Evolutionary conservation across 1,140 invertebrate genomes (phyloP).

Genomic region (Vollenhovia emeryi): DNA sequence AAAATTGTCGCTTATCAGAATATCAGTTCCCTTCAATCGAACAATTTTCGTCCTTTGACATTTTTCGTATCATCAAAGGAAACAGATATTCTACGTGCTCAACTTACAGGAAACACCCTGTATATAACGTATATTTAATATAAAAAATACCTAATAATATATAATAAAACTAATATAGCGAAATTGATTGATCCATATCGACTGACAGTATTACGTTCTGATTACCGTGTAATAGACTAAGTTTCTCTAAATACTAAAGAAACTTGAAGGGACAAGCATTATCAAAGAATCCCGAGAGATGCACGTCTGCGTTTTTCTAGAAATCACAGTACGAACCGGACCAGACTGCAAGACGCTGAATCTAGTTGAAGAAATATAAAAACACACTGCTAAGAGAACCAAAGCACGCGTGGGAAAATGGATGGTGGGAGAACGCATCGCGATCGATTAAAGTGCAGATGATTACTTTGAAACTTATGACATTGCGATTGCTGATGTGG

Average conservation of each 20-base stretch:
- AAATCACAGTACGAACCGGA: slow-evolving; percentile 56
- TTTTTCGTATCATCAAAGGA: too few relatives aligned
- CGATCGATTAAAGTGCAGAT: slow-evolving; percentile 43
- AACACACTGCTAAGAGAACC: slow-evolving; percentile 73
- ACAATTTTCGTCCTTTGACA: too few relatives aligned
- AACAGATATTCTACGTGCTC: too few relatives aligned
- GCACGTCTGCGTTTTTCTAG: slow-evolving; percentile 47
- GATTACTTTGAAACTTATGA: background rate
- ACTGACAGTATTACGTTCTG: background rate
- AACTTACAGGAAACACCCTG: too few relatives aligned
- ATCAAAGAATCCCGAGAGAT: slow-evolving; percentile 26
- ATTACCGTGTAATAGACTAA: background rate
- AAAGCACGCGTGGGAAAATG: slow-evolving; percentile 76
- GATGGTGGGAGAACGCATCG: slow-evolving; percentile 74
- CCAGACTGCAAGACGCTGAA: slow-evolving; percentile 76
- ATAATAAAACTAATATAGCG: background rate
- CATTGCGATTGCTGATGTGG: background rate
- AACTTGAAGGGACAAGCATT: background rate
- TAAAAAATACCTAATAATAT: background rate
- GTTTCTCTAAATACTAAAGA: background rate
- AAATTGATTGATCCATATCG: slow-evolving; percentile 11
- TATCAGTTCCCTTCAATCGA: too few relatives aligned
- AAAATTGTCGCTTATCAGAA: too few relatives aligned
- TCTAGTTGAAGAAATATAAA: slow-evolving; percentile 43
- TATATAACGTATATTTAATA: too few relatives aligned